phyloP scores from a whole-genome alignment of 2,113 vertebrate species.

The Rhizomys pruinosus region DNA sequence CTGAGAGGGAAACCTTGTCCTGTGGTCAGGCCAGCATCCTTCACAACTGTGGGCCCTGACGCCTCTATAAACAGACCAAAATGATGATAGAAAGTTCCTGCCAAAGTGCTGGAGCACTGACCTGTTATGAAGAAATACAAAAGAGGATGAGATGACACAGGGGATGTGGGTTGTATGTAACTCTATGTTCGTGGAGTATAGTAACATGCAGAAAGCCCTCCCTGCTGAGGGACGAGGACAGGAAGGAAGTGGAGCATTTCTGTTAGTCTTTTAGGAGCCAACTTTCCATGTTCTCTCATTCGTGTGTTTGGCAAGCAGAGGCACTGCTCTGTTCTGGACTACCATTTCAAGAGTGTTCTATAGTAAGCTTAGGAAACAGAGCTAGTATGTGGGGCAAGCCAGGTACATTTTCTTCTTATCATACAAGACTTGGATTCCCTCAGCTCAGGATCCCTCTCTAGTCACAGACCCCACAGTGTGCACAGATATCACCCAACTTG shows the following conservation, averaged over 20 bases:
- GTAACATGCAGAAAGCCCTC: neutral
- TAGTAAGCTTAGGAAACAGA: neutral
- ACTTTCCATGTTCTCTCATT: conserved; percentile 18
- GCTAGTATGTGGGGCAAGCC: neutral
- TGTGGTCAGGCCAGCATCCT: neutral
- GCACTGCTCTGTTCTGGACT: neutral
- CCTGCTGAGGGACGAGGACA: neutral
- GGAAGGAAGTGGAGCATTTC: conserved; percentile 11
- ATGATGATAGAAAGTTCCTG: neutral
- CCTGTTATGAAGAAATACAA: neutral
- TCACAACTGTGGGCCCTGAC: neutral
- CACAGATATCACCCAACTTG: neutral
- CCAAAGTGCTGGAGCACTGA: neutral
- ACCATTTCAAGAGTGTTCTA: conserved; percentile 21
- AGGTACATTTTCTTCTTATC: neutral
- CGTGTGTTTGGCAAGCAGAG: neutral
- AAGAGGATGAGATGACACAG: neutral
- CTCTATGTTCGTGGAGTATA: neutral
- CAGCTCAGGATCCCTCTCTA: neutral
- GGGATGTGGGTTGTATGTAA: rapidly evolving
- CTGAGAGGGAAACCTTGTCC: neutral
- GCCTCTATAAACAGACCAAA: neutral
- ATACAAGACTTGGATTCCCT: neutral
- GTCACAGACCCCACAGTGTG: neutral
- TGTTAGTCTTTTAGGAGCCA: neutral